phyloP scores from a whole-genome alignment of 1,140 invertebrate species.

The Oncopodura yosiiana region DNA sequence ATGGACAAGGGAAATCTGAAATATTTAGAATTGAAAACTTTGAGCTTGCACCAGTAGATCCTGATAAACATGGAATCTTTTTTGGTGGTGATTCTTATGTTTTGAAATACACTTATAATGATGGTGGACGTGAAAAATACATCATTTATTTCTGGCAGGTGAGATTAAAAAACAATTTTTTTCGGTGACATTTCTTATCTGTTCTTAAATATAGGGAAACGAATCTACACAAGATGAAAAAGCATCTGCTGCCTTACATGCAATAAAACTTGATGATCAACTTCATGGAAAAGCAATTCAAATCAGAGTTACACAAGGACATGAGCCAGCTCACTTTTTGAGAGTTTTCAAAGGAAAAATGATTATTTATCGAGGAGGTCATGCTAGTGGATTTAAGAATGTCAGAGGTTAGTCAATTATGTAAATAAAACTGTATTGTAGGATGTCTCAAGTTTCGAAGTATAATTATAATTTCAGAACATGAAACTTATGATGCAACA shows the following conservation, averaged over 20 bases:
- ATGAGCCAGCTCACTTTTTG: slow-evolving; percentile 65
- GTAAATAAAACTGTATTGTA: background rate
- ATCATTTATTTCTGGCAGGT: slow-evolving; percentile 70
- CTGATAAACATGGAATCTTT: slow-evolving; percentile 52
- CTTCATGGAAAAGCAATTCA: slow-evolving; percentile 49
- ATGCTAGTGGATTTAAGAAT: slow-evolving; percentile 47
- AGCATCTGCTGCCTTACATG: slow-evolving; percentile 53
- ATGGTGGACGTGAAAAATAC: slow-evolving; percentile 42
- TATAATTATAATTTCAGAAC: slow-evolving; percentile 45
- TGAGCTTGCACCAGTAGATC: slow-evolving; percentile 48
- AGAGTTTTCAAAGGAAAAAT: slow-evolving; percentile 61
- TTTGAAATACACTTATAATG: slow-evolving; percentile 57
- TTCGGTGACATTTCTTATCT: background rate
- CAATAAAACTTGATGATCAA: slow-evolving; percentile 52
- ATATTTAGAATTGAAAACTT: slow-evolving; percentile 47
- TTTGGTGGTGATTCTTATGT: slow-evolving; percentile 70
- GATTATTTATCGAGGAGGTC: slow-evolving; percentile 50
- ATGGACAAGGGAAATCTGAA: slow-evolving; percentile 49
- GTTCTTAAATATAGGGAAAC: slow-evolving; percentile 41
- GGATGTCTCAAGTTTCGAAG: slow-evolving; percentile 49
- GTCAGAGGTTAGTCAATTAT: too few relatives aligned
- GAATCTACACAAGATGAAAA: slow-evolving; percentile 52
- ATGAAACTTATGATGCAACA: slow-evolving; percentile 52
- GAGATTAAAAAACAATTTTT: slow-evolving; percentile 27
- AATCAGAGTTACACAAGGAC: slow-evolving; percentile 59